Conservation (phyloP, 2,797 vertebrate species). For the Premnoplex brunnescens region DNA sequence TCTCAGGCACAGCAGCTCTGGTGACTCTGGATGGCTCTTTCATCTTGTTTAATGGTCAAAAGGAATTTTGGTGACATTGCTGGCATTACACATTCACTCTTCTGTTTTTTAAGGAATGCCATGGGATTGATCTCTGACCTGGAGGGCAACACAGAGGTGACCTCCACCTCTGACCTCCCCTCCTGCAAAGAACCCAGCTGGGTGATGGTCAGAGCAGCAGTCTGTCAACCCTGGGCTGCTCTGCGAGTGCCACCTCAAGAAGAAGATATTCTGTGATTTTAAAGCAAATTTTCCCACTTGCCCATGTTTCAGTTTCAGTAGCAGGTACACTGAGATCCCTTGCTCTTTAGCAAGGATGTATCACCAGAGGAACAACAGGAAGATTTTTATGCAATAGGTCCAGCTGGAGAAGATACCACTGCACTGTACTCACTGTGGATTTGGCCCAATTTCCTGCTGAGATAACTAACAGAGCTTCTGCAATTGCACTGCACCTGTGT, state of each 20-base stretch:
- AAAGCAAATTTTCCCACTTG: neutral
- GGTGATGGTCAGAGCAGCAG: neutral
- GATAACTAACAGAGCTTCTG: neutral
- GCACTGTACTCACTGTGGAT: neutral
- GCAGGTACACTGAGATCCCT: rapidly evolving
- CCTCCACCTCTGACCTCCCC: neutral
- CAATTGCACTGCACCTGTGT: neutral
- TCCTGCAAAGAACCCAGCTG: neutral
- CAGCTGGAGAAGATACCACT: neutral
- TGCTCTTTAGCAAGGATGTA: neutral
- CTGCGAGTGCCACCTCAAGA: neutral
- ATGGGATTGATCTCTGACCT: constrained; percentile 36
- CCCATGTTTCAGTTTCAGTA: neutral
- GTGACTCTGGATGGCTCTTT: neutral
- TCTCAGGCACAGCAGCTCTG: neutral
- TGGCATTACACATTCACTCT: neutral
- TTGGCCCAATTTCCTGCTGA: neutral
- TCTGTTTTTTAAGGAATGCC: constrained; percentile 23
- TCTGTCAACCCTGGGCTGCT: neutral
- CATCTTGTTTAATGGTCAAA: neutral
- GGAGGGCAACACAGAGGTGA: rapidly evolving
- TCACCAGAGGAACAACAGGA: neutral
- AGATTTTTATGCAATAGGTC: neutral
- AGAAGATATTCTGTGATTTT: neutral
- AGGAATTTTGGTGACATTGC: neutral